Evolutionary conservation across 2,888 invertebrate species (phyloP), one percentile per base, ranked within the genome.

Genomic region (Harpagoxenus sublaevis): DNA sequence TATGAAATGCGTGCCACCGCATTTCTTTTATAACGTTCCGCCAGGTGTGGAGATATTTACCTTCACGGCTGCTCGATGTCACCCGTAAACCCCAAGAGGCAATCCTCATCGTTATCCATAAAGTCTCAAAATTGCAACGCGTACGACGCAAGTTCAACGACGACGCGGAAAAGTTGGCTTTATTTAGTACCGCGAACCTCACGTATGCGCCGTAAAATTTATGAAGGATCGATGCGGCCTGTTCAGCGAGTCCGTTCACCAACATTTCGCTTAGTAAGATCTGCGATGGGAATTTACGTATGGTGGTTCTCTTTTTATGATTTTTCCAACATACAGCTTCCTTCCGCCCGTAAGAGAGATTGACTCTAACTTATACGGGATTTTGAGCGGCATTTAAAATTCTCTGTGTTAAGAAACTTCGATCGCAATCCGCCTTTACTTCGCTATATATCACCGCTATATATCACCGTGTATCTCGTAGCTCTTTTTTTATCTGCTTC

Each of bases 151-250:
- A 60, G 66, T 83, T 70, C 66, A 78, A 73, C 74, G 60, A 73
- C 57, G 73, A 63, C 77, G 63, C 31, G 62, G 78, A 86, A 71
- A 74, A 86, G 78, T 73, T 81, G 51, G 65, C 77, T 89, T 89
- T 89, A 91, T 89, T 91, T 84, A 88, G 79, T 77, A 57, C 53
- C 65, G 70, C 70, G 62, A 42, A 70, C 48, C 48, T 75, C 55
- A 71, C 68, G 70, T 74, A 65, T 65, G 71, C 66, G 53, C 83
- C 86, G 85, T 90, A 89, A 92, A 92, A 86, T 88, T 87, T 79
- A 83, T 86, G 87, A 88, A 87, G 68, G 89, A 88, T 88, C 90
- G 87, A 91, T 86, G 89, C 65, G 57, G 57, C 51, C 62, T 65
- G 82, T 57, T 77, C 53, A 63, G 42, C 48, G 70, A 71, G 48